Percentiles rank a stretch among this genome's conserved stretches.
phyloP scores from a whole-genome alignment of 2,797 vertebrate species.

The Chiloscyllium punctatum region DNA sequence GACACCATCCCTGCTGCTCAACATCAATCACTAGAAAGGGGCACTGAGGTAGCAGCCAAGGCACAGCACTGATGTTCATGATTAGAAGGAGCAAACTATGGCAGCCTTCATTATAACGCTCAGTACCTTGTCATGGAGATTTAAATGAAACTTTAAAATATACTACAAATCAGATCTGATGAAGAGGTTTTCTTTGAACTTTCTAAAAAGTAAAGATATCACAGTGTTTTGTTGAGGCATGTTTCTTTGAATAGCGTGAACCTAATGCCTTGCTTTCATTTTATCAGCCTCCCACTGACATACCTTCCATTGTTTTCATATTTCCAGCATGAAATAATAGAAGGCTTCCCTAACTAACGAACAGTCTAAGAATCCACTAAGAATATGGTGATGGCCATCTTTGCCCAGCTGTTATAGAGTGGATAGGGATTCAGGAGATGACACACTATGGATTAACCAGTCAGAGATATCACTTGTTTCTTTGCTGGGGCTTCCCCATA shows the following conservation, averaged over 20 bases:
- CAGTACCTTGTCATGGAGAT: neutral
- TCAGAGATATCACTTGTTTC: neutral
- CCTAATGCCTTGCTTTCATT: neutral
- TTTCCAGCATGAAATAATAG: neutral
- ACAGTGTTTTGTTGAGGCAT: neutral
- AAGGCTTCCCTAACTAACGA: neutral
- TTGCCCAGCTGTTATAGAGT: neutral
- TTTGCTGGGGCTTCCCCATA: neutral
- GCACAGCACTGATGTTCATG: neutral
- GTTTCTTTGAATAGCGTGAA: neutral
- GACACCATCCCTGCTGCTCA: neutral
- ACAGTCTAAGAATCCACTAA: neutral
- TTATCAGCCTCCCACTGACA: neutral
- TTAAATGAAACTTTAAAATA: neutral
- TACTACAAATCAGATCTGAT: neutral
- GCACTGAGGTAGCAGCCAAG: neutral
- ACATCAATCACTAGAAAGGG: neutral
- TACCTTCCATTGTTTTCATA: neutral
- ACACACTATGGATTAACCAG: neutral
- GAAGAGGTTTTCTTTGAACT: neutral
- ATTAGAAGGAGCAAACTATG: neutral
- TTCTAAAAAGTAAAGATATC: neutral
- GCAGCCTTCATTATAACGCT: neutral
- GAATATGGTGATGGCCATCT: neutral
- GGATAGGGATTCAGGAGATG: neutral